phyloP scores from a whole-genome alignment of 2,797 vertebrate genomes.

The Enteromius thamalakanensis region DNA sequence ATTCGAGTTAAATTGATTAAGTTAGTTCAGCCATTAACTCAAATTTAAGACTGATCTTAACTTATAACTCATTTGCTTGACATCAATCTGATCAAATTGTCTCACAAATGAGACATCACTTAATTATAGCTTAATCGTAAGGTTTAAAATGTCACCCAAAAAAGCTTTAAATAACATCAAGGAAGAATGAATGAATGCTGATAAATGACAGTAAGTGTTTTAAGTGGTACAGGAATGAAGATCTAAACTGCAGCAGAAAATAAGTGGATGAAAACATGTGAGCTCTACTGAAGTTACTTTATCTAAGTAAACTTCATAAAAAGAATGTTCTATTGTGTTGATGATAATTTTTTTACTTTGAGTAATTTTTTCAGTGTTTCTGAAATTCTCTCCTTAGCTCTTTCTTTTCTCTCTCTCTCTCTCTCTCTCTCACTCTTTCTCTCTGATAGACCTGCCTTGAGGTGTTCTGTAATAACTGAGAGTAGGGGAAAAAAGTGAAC shows the following conservation, averaged over 20 bases:
- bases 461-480: constrained; percentile 38
- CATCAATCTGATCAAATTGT: not conserved
- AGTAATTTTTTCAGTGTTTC: not conserved
- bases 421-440: not conserved
- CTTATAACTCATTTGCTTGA: not conserved
- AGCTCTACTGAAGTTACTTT: not conserved
- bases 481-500: constrained; percentile 37
- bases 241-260: not conserved
- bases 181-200: not conserved
- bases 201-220: constrained; percentile 15
- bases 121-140: not conserved
- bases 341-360: not conserved
- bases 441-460: constrained; percentile 23
- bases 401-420: not conserved
- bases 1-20: not conserved
- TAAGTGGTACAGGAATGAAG: not conserved
- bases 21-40: not conserved
- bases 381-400: not conserved
- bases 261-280: not conserved
- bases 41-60: not conserved
- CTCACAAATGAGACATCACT: not conserved
- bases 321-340: not conserved
- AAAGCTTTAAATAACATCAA: not conserved
- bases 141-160: not conserved
- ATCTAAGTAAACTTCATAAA: not conserved